Conservation (phyloP, 1,140 invertebrate species). For the Cataglyphis hispanica region DNA sequence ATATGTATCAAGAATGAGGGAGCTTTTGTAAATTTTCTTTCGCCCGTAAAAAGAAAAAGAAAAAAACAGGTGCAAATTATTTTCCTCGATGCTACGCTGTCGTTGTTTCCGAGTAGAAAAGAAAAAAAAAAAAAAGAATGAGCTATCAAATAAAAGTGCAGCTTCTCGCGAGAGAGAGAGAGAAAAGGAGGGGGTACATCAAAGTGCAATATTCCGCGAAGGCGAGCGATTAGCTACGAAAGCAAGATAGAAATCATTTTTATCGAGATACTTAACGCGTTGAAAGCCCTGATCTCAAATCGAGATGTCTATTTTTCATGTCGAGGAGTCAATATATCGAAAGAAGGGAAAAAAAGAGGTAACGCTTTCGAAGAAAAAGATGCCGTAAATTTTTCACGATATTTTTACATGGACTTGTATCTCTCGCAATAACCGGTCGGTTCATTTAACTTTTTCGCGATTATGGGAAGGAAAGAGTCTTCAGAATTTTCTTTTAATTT, state of each 20-base stretch:
- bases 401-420: conserved; percentile 54
- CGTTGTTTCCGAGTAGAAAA: conserved; percentile 2
- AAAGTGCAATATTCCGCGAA: conserved; percentile 81
- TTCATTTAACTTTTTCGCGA: conserved; percentile 37
- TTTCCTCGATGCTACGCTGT: conserved; percentile 26
- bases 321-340: conserved; percentile 60
- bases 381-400: conserved; percentile 47
- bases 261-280: conserved; percentile 75
- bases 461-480: neutral
- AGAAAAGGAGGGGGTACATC: conserved; percentile 76
- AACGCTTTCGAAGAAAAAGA: conserved; percentile 55
- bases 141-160: conserved; percentile 17
- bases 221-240: conserved; percentile 29
- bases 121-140: neutral
- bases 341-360: conserved; percentile 35
- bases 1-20: conserved; percentile 49
- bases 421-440: conserved; percentile 52
- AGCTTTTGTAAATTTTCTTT: conserved; percentile 44
- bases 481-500: neutral
- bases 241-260: conserved; percentile 53
- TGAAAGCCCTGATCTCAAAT: conserved; percentile 71
- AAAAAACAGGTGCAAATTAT: conserved; percentile 18
- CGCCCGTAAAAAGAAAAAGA: conserved; percentile 11
- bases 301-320: conserved; percentile 80
- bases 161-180: conserved; percentile 22